Evolutionary conservation across 1,140 invertebrate genomes (phyloP), one percentile per base, ranked within the genome.

Genomic region (Choristoneura fumiferana): DNA sequence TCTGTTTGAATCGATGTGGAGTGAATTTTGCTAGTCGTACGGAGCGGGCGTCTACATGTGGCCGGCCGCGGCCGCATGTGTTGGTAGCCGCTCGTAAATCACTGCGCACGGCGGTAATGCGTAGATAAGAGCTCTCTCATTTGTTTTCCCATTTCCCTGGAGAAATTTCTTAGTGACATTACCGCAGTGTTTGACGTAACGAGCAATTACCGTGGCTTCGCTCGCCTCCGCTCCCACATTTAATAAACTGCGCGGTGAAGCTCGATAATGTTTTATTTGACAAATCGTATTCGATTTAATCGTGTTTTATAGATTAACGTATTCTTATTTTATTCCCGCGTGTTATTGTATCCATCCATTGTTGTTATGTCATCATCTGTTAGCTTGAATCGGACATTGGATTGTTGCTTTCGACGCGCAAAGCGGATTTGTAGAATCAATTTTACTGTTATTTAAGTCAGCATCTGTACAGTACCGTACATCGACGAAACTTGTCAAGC

Each of bases 61-160:
- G 22, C 22, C 22, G 65, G 62, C 61, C 58, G 17, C 57, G 12
- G 56, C 62, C 61, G 68, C 57, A 63, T 73, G 67, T 69, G 73
- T 35, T 40, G 64, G 78, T 75, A 78, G 78, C 74, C 67, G 63
- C 45, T 83, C 80, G 73, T 85, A 85, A 85, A 84, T 85, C 79
- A 84, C 76, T 55, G 68, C 57, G 74, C n/a, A n/a, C n/a, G n/a
- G n/a, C 74, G 73, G 76, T 84, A 81, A 86, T 81, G 81, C 78
- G 78, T 79, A 83, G 81, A 84, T 81, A 84, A 84, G 71, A 84
- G 73, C 74, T 75, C 76, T 78, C 78, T 80, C 76, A 83, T 84
- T 86, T 87, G 80, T 84, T 87, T 80, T 76, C 71, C 75, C 73
- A 78, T 82, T 80, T 80, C 80, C 73, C 76, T 58, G 58, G 72